These are phyloP conservation scores for Caenorhabditis doughertyi DNA, from an alignment of 2,888 invertebrate species.

Conservation along the genomic window DNA sequence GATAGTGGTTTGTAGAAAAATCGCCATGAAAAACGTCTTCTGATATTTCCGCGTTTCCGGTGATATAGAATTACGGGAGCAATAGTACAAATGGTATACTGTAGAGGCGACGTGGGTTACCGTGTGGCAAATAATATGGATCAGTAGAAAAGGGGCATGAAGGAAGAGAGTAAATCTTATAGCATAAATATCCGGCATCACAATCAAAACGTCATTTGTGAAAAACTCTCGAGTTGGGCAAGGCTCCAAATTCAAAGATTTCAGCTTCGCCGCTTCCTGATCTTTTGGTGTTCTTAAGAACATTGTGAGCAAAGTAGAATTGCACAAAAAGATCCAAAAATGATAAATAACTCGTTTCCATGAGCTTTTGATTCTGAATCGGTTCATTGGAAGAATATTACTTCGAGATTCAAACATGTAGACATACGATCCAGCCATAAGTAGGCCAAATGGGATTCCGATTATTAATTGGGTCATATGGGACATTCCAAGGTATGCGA, in stretches of 20 bases:
- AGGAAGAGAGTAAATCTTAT: neutral
- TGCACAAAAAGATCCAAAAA: neutral
- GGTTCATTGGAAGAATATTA: neutral
- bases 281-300: neutral
- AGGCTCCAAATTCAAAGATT: neutral
- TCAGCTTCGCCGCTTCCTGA: neutral
- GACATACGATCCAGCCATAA: neutral
- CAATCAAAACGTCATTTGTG: neutral
- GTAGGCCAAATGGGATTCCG: neutral
- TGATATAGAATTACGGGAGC: too few species aligned
- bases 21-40: too few species aligned
- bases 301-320: neutral
- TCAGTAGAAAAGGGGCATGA: neutral
- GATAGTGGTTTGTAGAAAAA: too few species aligned
- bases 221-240: neutral
- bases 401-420: neutral
- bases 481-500: neutral
- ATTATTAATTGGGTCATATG: neutral
- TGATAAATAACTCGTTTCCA: neutral
- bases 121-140: too few species aligned
- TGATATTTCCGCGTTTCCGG: too few species aligned
- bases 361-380: neutral
- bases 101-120: too few species aligned
- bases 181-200: neutral
- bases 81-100: too few species aligned